These are phyloP conservation scores for Latrodectus geometricus DNA, from an alignment of 1,140 invertebrate species.

Conservation along the genomic window DNA sequence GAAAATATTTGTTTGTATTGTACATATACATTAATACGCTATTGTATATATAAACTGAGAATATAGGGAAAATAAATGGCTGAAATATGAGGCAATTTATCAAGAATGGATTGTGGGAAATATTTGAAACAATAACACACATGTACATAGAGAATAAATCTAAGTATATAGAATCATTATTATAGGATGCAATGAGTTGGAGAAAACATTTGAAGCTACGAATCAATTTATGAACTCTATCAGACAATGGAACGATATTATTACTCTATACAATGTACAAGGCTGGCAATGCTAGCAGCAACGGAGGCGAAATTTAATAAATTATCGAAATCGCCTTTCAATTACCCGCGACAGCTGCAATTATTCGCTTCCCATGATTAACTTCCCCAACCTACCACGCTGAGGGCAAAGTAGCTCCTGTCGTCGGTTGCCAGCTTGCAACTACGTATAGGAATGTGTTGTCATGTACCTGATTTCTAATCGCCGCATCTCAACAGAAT, in stretches of 20 bases:
- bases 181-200: neutral
- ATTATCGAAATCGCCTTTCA: neutral
- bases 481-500: constrained; percentile 35
- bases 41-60: too few species aligned
- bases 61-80: too few species aligned
- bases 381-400: neutral
- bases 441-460: constrained; percentile 39
- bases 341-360: neutral
- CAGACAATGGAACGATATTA: neutral
- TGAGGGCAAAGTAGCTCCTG: neutral
- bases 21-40: too few species aligned
- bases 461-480: constrained; percentile 60
- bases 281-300: neutral
- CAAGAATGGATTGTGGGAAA: too few species aligned
- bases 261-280: neutral
- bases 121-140: too few species aligned
- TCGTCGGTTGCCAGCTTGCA: neutral
- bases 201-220: neutral
- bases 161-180: neutral
- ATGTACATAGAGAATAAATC: too few species aligned
- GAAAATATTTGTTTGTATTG: too few species aligned
- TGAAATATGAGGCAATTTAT: too few species aligned
- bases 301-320: neutral
- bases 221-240: neutral
- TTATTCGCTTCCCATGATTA: neutral